Evolutionary conservation across 2,797 vertebrate species (phyloP).

Genomic region (Galago senegalensis): DNA sequence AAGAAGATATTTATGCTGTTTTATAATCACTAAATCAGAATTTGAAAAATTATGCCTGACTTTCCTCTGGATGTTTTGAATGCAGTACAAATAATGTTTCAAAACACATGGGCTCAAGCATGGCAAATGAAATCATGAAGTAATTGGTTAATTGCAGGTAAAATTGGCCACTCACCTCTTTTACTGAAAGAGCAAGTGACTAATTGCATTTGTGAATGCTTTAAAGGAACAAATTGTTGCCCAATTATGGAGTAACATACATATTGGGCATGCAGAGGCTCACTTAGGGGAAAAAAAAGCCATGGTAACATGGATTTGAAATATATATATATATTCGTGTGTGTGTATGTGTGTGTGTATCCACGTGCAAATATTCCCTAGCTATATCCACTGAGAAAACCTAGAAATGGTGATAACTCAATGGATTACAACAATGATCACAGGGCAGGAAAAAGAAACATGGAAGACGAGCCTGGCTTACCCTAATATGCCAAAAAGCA

Average conservation of each 20-base stretch:
- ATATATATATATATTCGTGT: neutral
- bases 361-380: neutral
- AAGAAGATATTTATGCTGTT: neutral
- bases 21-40: neutral
- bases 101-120: slow-evolving; percentile 50
- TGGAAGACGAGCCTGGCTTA: neutral
- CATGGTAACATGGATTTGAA: neutral
- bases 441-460: neutral
- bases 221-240: slow-evolving; percentile 65
- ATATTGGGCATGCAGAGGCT: neutral
- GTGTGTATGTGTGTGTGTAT: too few relatives aligned
- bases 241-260: slow-evolving; percentile 27
- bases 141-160: slow-evolving; percentile 80
- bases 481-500: neutral
- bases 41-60: slow-evolving; percentile 18
- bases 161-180: slow-evolving; percentile 71
- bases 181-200: slow-evolving; percentile 68
- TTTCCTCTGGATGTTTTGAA: slow-evolving; percentile 66
- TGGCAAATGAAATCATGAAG: slow-evolving; percentile 47
- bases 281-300: neutral
- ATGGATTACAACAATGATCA: neutral
- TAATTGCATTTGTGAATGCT: slow-evolving; percentile 67
- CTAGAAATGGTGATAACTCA: neutral
- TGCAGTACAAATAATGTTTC: slow-evolving; percentile 48
- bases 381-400: neutral